These are phyloP conservation scores for Hydractinia symbiolongicarpus DNA, from an alignment of 30 jellyfish, hydroid and myxozoan species.

Conservation along the genomic window DNA sequence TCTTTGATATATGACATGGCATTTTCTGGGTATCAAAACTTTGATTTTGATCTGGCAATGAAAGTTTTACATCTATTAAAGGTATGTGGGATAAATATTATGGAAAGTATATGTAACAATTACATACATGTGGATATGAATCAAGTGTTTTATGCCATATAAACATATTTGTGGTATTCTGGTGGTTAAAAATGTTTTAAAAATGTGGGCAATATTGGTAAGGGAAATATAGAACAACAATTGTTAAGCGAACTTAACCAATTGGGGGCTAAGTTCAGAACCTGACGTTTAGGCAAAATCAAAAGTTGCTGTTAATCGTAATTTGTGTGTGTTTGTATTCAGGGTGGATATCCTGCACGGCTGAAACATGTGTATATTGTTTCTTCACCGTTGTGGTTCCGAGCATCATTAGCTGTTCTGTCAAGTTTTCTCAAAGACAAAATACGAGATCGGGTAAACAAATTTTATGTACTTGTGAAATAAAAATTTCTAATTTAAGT, in stretches of 20 bases:
- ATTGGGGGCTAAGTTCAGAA: too few species aligned
- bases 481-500: too few species aligned
- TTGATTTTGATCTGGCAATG: constrained; percentile 75
- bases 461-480: too few species aligned
- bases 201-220: too few species aligned
- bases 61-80: constrained; percentile 63
- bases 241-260: too few species aligned
- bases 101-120: background rate
- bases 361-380: constrained; percentile 65
- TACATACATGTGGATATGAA: too few species aligned
- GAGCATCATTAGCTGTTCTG: constrained; percentile 60
- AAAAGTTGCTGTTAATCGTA: too few species aligned
- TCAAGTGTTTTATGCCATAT: background rate
- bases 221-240: too few species aligned
- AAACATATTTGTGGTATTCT: background rate
- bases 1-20: constrained; percentile 80
- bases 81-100: constrained; percentile 31
- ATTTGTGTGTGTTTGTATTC: background rate
- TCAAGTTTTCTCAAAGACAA: constrained; percentile 58
- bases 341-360: constrained; percentile 95
- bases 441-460: constrained; percentile 68
- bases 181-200: too few species aligned
- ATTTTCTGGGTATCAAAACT: constrained; percentile 64
- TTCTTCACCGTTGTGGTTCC: constrained; percentile 79
- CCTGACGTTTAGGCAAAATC: too few species aligned